Base-by-base conservation (phyloP, 2,797 vertebrate genomes). In the Vultur gryphus region DNA sequence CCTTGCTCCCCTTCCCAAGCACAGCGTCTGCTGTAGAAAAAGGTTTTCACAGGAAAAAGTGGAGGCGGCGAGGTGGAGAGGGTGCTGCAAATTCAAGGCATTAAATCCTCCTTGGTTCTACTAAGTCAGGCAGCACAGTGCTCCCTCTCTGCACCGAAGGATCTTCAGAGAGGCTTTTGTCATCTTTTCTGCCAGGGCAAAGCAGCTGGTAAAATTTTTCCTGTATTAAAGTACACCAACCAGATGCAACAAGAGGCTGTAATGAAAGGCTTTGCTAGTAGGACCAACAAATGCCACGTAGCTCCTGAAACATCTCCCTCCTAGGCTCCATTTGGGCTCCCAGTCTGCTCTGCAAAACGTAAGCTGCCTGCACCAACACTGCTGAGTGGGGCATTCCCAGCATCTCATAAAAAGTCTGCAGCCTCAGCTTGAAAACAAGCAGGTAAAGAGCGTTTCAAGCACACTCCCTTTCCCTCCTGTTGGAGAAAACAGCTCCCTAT, bases 211-310 rank as follows among this genome's bases (percentile, higher is more conserved):
- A 21, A 26, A 0, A 2, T 8, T 28, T 59, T 4, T 16, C 20
- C 16, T 31, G 35, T 9, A 1, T 14, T 10, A 4, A 19, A 52
- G 52, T 4, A 11, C 8, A 33, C 15, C 49, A 9, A 24, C 8
- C 4, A 24, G 61, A 15, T 23, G 43, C 23, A 6, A 23, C 41
- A 33, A 33, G 65, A 58, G 28, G 72, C 8, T 26, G 58, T 5
- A 20, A 29, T 1, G 31, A 78, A 48, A n/a, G 44, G 62, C 14
- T 41, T 37, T 37, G 66, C 39, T 20, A 2, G 16, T 1, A 8
- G 5, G 64, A 23, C 0, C 15, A 31, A 33, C 13, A 12, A 31
- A 66, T 48, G 77, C 51, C 48, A 49, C 0, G 2, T 0, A 64
- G 44, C 12, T 72, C 31, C 33, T 0, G 6, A n/a, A 55, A 33